Percentiles rank a stretch among this genome's conserved stretches.
Conservation (phyloP, 1,140 invertebrate genomes). For the Ditylenchus dipsaci region DNA sequence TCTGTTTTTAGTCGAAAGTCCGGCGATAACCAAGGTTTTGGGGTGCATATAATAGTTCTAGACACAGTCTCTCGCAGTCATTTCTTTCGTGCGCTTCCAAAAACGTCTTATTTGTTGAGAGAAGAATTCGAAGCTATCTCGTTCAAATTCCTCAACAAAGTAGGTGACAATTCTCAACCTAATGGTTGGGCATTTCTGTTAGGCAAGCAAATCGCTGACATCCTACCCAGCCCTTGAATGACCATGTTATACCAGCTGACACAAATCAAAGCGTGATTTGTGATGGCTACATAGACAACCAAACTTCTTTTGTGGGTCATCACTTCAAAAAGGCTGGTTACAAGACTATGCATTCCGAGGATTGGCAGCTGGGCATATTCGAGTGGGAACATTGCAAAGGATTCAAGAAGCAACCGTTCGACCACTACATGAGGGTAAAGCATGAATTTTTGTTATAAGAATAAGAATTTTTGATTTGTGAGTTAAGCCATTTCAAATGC, state of each 20-base stretch:
- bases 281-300: slow-evolving; percentile 12
- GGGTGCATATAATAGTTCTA: not conserved
- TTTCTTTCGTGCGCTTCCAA: not conserved
- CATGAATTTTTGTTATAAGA: too few relatives aligned
- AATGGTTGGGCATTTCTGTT: slow-evolving; percentile 27
- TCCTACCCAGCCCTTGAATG: slow-evolving; percentile 9
- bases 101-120: not conserved
- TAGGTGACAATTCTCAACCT: slow-evolving; percentile 22
- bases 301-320: slow-evolving; percentile 22
- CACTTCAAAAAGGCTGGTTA: slow-evolving; percentile 25
- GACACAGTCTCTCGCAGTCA: not conserved
- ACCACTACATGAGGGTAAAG: slow-evolving; percentile 23
- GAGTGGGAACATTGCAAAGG: slow-evolving; percentile 19
- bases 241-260: not conserved
- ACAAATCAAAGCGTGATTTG: slow-evolving; percentile 18
- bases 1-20: too few relatives aligned
- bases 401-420: slow-evolving; percentile 13
- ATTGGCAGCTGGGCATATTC: slow-evolving; percentile 22
- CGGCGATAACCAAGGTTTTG: not conserved
- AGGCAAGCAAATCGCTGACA: not conserved
- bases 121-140: too few relatives aligned
- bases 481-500: slow-evolving; percentile 17
- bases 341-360: slow-evolving; percentile 20
- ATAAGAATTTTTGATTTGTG: not conserved
- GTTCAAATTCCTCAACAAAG: slow-evolving; percentile 10